Conservation (phyloP, 2,888 invertebrate species). For the Pheosia tremula region DNA sequence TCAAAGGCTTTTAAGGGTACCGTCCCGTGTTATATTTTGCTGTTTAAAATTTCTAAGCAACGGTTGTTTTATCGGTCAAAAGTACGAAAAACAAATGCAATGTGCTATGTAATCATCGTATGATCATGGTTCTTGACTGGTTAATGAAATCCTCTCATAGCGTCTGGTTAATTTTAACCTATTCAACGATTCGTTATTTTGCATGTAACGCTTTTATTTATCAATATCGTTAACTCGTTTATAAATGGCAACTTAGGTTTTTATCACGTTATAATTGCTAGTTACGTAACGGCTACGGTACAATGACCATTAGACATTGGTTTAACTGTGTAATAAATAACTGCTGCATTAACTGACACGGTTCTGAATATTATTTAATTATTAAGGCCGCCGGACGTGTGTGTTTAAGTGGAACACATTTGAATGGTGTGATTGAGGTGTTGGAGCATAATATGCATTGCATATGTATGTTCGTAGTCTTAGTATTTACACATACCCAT, state of each 20-base stretch:
- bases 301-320: conserved; percentile 59
- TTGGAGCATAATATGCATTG: conserved; percentile 23
- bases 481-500: conserved; percentile 24
- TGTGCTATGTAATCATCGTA: no score
- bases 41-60: no score
- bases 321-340: not conserved
- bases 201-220: conserved; percentile 8
- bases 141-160: no score
- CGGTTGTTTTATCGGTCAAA: no score
- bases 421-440: conserved; percentile 54
- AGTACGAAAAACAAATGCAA: no score
- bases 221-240: conserved; percentile 8
- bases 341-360: conserved; percentile 16
- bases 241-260: conserved; percentile 54
- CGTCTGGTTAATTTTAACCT: no score
- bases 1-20: conserved; percentile 10
- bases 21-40: not conserved
- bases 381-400: conserved; percentile 67
- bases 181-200: not conserved
- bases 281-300: conserved; percentile 41
- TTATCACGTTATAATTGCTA: conserved; percentile 49
- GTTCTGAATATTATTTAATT: conserved; percentile 45
- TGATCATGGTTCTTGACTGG: no score
- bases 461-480: conserved; percentile 21
- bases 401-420: conserved; percentile 58